These are phyloP conservation scores for Drosophila melanica DNA, from an alignment of 1,140 invertebrate genomes.

Conservation along the genomic window DNA sequence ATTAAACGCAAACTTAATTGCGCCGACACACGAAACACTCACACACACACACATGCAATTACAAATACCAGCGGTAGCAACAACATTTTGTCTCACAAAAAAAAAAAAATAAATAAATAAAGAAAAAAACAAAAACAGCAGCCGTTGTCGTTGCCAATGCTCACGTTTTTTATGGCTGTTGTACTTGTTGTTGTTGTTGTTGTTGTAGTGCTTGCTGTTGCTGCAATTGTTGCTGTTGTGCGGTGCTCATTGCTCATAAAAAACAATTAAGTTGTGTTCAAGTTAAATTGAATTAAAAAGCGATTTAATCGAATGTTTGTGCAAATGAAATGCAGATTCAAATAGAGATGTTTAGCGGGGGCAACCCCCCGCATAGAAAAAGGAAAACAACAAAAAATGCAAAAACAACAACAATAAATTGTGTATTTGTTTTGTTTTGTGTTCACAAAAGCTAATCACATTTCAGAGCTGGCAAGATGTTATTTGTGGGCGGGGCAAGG, in stretches of 20 bases:
- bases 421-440: neutral
- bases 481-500: neutral
- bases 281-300: constrained; percentile 75
- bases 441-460: constrained; percentile 26
- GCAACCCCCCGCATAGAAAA: constrained; percentile 1
- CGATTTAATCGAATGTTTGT: constrained; percentile 55
- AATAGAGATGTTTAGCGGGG: constrained; percentile 57
- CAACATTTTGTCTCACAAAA: constrained; percentile 64
- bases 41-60: constrained; percentile 55
- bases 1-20: constrained; percentile 82
- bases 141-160: constrained; percentile 24
- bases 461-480: constrained; percentile 3
- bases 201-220: constrained; percentile 4
- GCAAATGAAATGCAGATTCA: constrained; percentile 62
- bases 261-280: constrained; percentile 64
- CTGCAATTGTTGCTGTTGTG: constrained; percentile 14
- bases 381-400: constrained; percentile 2
- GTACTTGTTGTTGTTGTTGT: constrained; percentile 12
- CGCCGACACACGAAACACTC: constrained; percentile 74
- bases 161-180: constrained; percentile 27
- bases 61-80: constrained; percentile 31
- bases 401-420: constrained; percentile 18
- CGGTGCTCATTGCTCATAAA: constrained; percentile 56
- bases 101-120: constrained; percentile 10
- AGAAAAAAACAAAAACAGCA: constrained; percentile 24